Percentiles rank a stretch among this genome's conserved stretches.
Conservation (phyloP, 2,113 vertebrate species). For the Ctenodactylus gundi region DNA sequence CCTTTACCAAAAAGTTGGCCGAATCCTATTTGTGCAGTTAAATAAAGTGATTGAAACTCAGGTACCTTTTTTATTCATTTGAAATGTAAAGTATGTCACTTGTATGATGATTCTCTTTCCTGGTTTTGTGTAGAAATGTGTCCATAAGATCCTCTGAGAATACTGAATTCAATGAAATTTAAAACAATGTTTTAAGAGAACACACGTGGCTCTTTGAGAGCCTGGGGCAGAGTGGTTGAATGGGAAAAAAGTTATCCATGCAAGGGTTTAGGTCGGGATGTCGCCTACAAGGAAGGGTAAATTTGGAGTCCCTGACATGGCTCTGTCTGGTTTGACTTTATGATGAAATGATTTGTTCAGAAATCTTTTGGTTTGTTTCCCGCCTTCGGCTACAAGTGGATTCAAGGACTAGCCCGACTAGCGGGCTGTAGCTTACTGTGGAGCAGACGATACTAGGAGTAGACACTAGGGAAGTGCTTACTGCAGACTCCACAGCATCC, state of each 20-base stretch:
- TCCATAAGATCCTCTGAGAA: background rate
- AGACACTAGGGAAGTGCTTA: background rate
- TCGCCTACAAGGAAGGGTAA: background rate
- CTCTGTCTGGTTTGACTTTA: background rate
- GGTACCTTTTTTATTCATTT: slow-evolving; percentile 18
- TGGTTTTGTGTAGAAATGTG: background rate
- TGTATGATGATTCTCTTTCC: background rate
- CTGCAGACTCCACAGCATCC: background rate
- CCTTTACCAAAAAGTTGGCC: background rate
- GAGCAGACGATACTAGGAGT: background rate
- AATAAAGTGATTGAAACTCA: slow-evolving; percentile 64
- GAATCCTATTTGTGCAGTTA: background rate
- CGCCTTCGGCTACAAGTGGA: background rate
- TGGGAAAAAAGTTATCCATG: background rate
- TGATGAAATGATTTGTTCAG: background rate
- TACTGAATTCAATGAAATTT: background rate
- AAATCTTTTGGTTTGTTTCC: background rate
- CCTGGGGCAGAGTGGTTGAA: background rate
- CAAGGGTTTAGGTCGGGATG: background rate
- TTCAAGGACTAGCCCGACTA: background rate
- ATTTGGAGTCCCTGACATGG: background rate
- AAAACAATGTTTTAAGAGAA: background rate
- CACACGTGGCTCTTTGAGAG: background rate
- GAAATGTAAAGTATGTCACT: background rate
- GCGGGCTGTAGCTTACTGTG: background rate